These are phyloP conservation scores for Trogon melanurus DNA, from an alignment of 2,113 vertebrate genomes.

Conservation along the genomic window DNA sequence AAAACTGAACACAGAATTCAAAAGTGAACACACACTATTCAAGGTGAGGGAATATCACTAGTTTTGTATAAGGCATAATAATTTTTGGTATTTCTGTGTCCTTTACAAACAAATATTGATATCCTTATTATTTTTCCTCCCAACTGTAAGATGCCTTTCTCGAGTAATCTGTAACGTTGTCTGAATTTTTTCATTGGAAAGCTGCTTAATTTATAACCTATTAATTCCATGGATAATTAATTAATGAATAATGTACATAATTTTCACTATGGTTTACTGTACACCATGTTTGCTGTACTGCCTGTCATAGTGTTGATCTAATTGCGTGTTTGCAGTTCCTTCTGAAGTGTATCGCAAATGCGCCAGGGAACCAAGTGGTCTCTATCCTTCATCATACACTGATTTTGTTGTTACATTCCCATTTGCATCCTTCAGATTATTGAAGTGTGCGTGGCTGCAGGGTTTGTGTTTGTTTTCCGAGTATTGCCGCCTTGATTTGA, in stretches of 20 bases:
- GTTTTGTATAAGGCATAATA: conserved; percentile 48
- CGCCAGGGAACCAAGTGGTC: background rate
- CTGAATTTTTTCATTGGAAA: background rate
- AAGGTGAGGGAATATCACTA: conserved; percentile 68
- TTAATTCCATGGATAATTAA: background rate
- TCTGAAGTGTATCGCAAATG: background rate
- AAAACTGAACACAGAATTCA: conserved; percentile 71
- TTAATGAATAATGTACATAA: background rate
- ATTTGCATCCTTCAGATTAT: background rate
- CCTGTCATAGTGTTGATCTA: background rate
- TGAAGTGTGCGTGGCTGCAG: background rate
- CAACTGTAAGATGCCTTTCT: background rate
- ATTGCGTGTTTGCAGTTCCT: conserved; percentile 13
- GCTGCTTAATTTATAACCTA: background rate
- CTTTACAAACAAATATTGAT: conserved; percentile 9
- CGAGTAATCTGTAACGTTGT: background rate
- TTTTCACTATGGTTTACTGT: background rate
- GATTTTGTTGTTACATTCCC: background rate
- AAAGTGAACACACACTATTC: conserved; percentile 64
- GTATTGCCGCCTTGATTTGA: background rate
- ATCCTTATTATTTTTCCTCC: conserved; percentile 6
- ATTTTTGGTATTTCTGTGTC: conserved; percentile 6
- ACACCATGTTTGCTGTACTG: background rate
- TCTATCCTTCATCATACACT: background rate
- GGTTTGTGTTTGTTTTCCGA: background rate